Evolutionary conservation across 1,140 invertebrate species (phyloP).

Genomic region (Sycophaga agraensis): DNA sequence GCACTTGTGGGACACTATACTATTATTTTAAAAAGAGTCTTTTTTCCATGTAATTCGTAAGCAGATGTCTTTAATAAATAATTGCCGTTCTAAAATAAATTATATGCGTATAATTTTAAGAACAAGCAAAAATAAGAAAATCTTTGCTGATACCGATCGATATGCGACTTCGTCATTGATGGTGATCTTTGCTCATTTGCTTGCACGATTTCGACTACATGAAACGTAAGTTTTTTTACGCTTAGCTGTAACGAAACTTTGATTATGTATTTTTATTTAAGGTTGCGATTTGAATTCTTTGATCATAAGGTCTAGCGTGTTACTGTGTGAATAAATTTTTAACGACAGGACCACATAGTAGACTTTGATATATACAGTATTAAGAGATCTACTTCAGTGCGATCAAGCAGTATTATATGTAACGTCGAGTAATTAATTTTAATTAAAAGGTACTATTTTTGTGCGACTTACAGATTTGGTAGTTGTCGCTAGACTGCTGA

Average conservation of each 20-base stretch:
- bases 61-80: no score
- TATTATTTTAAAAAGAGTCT: no score
- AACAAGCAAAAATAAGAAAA: no score
- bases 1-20: no score
- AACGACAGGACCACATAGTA: slow-evolving; percentile 20
- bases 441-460: slow-evolving; percentile 20
- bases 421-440: slow-evolving; percentile 28
- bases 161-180: no score
- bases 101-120: no score
- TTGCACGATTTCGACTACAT: not conserved
- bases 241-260: not conserved
- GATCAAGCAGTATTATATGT: slow-evolving; percentile 51
- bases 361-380: slow-evolving; percentile 52
- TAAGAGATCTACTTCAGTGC: slow-evolving; percentile 50
- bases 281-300: slow-evolving; percentile 1
- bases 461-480: slow-evolving; percentile 17
- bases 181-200: slow-evolving; percentile 1
- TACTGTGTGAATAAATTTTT: not conserved
- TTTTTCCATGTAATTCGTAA: no score
- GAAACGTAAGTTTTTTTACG: not conserved
- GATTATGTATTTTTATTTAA: no score
- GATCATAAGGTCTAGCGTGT: not conserved
- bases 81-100: no score
- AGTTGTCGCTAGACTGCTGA: slow-evolving; percentile 18
- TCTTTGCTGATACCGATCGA: no score